Base-by-base conservation (phyloP, 2,888 invertebrate species). In the Cordilura impudica region DNA sequence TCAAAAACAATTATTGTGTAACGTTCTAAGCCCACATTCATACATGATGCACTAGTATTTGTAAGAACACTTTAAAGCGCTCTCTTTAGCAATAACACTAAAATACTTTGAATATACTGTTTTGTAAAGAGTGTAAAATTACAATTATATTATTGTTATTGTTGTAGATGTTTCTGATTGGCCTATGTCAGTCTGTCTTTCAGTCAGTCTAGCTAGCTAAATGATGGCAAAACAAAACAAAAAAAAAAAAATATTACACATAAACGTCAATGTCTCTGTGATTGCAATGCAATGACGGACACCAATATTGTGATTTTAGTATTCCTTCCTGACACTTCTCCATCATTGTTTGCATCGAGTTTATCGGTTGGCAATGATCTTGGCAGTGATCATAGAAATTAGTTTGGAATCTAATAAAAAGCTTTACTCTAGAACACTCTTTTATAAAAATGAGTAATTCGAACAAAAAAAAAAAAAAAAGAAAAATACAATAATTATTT, bases 351-450 rank as follows among this genome's bases (percentile, higher is more conserved):
- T 60, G 49, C 66, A 67, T 60, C 56, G 18, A 51, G 16, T 21
- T 12, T 14, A 61, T 72, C 31, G 51, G 45, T 49, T 78, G 73
- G 56, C 78, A 74, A 72, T 81, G 81, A 85, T 85, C 85, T 85
- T 85, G 84, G 79, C 82, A 81, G 66, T 83, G 81, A 81, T 82
- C 81, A 67, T 45, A 29, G 16, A 74, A 63, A 75, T 71, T 51
- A 66, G 73, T 61, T 65, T 63, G 45, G 51, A 61, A 69, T 61
- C 43, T 54, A 67, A 58, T 23, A 16, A 43, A n/a, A 63, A 63
- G 1, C 16, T 49, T 14, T 14, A 23, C 21, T 65, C 2, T 65
- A 35, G 29, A 1, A 35, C 35, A n/a, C n/a, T 39, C 35, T n/a
- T 39, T 39, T 39, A n/a, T 39, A 6, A n/a, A n/a, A n/a, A n/a